phyloP scores from a whole-genome alignment of 2,888 invertebrate species.

The Dugesia japonica region DNA sequence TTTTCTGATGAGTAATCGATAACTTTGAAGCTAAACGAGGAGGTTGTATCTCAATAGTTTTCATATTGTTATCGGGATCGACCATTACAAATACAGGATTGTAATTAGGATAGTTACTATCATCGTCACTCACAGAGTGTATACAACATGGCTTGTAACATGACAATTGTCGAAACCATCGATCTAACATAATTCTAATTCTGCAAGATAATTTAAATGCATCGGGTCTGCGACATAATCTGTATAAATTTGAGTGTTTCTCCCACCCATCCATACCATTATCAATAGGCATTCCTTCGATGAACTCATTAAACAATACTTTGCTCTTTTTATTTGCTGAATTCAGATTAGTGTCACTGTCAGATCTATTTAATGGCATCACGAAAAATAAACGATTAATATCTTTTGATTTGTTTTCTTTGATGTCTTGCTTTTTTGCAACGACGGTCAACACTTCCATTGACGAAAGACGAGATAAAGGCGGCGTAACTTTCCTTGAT shows the following conservation, averaged over 20 bases:
- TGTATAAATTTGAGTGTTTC: background rate
- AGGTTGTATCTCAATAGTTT: background rate
- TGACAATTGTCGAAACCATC: background rate
- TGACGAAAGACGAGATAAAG: background rate
- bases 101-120: background rate
- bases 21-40: background rate
- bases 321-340: background rate
- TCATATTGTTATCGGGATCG: background rate
- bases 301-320: background rate
- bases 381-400: background rate
- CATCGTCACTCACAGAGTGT: background rate
- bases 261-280: background rate
- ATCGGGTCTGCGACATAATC: background rate
- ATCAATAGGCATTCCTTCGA: slow-evolving; percentile 8
- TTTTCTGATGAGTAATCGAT: background rate
- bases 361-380: background rate
- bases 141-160: background rate
- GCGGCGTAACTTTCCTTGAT: background rate
- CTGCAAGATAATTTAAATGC: background rate
- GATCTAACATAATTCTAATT: background rate
- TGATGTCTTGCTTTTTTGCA: background rate
- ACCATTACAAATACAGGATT: background rate
- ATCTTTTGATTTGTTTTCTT: background rate
- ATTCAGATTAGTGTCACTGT: background rate
- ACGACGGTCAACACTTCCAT: background rate